A percentile compares a stretch with the other conserved stretches of the same genome.
Evolutionary conservation across 2,113 vertebrate genomes (phyloP).

Genomic region (Sebastes fasciatus): DNA sequence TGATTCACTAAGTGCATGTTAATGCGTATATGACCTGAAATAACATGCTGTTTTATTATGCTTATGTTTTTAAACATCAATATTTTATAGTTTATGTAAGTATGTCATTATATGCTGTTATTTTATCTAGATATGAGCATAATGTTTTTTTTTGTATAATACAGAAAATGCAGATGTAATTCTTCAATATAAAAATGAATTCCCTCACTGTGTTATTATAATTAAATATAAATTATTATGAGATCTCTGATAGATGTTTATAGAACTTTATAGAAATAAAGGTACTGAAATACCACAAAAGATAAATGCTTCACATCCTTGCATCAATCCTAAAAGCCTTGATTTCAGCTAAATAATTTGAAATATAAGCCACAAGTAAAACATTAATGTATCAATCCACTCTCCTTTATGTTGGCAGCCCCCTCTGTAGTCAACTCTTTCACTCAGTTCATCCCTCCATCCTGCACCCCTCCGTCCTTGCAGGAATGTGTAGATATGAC

Average conservation of each 20-base stretch:
- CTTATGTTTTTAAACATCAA: background rate
- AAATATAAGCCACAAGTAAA: background rate
- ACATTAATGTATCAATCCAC: background rate
- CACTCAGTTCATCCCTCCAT: constrained; percentile 45
- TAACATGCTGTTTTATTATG: background rate
- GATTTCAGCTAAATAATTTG: background rate
- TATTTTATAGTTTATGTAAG: background rate
- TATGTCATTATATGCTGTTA: background rate
- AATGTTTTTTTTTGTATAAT: background rate
- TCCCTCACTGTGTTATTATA: background rate
- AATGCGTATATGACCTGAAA: background rate
- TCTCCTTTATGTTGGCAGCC: background rate
- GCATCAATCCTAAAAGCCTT: background rate
- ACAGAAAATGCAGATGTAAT: background rate
- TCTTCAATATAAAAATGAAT: background rate
- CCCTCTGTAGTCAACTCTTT: constrained; percentile 18
- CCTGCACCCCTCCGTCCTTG: constrained; percentile 42
- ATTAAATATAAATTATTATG: background rate
- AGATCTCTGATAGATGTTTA: background rate
- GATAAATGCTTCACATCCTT: background rate
- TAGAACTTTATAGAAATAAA: background rate
- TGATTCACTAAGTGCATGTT: background rate
- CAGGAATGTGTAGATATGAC: constrained; percentile 77
- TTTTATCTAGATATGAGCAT: background rate
- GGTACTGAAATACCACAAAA: background rate